Percentiles rank a stretch among this genome's conserved stretches.
Conservation (phyloP, 2,888 invertebrate genomes). For the Synergus itoensis region DNA sequence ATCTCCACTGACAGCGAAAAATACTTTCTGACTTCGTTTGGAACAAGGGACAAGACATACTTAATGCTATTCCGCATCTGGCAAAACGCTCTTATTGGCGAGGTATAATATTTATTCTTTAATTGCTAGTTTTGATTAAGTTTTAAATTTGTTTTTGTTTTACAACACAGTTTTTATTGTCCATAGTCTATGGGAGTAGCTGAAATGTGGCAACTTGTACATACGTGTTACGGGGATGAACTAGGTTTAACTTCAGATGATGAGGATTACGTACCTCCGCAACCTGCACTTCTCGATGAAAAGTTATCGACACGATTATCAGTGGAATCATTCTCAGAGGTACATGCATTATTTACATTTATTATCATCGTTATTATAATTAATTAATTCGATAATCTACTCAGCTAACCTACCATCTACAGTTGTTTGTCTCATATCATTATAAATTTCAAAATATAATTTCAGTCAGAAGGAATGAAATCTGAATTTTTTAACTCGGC, state of each 20-base stretch:
- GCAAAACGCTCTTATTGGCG: slow-evolving; percentile 97
- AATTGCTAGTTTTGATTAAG: neutral
- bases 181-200: slow-evolving; percentile 80
- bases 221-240: slow-evolving; percentile 96
- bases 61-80: slow-evolving; percentile 97
- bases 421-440: slow-evolving; percentile 34
- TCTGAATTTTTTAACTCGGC: slow-evolving; percentile 54
- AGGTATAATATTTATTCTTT: slow-evolving; percentile 74
- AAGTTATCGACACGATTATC: slow-evolving; percentile 76
- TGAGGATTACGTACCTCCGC: slow-evolving; percentile 88
- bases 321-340: slow-evolving; percentile 79
- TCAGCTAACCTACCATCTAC: neutral
- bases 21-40: slow-evolving; percentile 96
- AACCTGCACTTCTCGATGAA: slow-evolving; percentile 69
- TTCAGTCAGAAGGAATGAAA: slow-evolving; percentile 44
- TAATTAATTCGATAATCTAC: neutral
- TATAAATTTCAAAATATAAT: slow-evolving; percentile 41
- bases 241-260: slow-evolving; percentile 95
- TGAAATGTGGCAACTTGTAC: slow-evolving; percentile 87
- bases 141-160: slow-evolving; percentile 45
- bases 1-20: slow-evolving; percentile 90
- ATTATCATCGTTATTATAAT: neutral
- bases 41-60: slow-evolving; percentile 95
- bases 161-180: slow-evolving; percentile 42
- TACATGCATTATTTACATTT: slow-evolving; percentile 54